Conservation (phyloP, 2,888 invertebrate species). For the Limenitis arthemis region DNA sequence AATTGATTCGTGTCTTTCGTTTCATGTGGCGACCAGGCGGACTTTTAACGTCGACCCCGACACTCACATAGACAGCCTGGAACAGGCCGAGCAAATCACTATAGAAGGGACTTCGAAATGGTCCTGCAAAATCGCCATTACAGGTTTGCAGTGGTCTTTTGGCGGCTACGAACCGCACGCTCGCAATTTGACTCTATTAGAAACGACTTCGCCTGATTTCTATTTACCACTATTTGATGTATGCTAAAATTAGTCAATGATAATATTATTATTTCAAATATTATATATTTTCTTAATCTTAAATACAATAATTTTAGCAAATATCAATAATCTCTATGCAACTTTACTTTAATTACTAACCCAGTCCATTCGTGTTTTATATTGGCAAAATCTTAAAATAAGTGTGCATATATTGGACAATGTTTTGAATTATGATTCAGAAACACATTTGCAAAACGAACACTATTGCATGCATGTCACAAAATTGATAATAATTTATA, state of each 20-base stretch:
- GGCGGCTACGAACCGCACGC: constrained; percentile 68
- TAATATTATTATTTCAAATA: background rate
- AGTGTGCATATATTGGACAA: constrained; percentile 12
- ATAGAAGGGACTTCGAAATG: constrained; percentile 99
- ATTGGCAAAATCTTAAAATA: constrained; percentile 10
- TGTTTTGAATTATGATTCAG: constrained; percentile 28
- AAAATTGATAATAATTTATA: constrained; percentile 30
- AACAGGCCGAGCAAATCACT: constrained; percentile 97
- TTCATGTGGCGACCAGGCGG: constrained; percentile 81
- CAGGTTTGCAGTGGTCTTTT: constrained; percentile 86
- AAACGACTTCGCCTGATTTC: constrained; percentile 65
- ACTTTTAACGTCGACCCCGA: constrained; percentile 98
- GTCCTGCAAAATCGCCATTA: constrained; percentile 99
- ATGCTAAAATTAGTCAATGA: constrained; percentile 38
- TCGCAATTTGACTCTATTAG: constrained; percentile 71
- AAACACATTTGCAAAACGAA: constrained; percentile 49
- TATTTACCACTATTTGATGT: constrained; percentile 53
- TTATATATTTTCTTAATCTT: background rate
- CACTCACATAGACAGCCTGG: constrained; percentile 97
- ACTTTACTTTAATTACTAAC: constrained; percentile 56
- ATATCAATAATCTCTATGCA: constrained; percentile 55
- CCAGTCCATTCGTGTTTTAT: constrained; percentile 38
- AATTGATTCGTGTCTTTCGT: constrained; percentile 62
- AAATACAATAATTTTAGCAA: constrained; percentile 35
- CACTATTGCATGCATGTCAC: constrained; percentile 61